Evolutionary conservation across 2,113 vertebrate species (phyloP).

Genomic region (Apeltes quadracus): DNA sequence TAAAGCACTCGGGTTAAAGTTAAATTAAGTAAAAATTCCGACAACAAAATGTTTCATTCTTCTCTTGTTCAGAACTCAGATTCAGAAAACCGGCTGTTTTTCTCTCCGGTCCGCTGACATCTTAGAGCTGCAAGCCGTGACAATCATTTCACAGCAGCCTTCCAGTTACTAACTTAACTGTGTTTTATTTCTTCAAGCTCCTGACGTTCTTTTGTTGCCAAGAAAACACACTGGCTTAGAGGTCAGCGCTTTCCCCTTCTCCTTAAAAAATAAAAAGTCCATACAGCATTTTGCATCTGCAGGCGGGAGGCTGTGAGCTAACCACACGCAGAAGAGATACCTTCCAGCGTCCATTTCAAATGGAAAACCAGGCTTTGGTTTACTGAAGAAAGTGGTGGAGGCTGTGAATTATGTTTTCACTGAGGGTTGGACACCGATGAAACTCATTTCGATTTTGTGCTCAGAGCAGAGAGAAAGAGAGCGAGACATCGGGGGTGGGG

Average conservation of each 20-base stretch:
- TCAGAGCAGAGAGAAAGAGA: conserved; percentile 8
- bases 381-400: conserved; percentile 20
- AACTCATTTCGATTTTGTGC: not conserved
- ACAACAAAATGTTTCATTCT: conserved; percentile 1
- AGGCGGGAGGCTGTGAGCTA: conserved; percentile 11
- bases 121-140: conserved; percentile 1
- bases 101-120: conserved; percentile 13
- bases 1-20: too few species aligned
- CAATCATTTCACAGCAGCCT: conserved; percentile 34
- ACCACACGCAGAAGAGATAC: conserved; percentile 18
- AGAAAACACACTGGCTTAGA: conserved; percentile 19
- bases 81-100: not conserved
- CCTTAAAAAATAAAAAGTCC: not conserved
- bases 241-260: not conserved
- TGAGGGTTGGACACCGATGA: not conserved
- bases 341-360: conserved; percentile 31
- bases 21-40: too few species aligned
- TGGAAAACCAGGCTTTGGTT: conserved; percentile 29
- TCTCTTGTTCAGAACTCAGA: conserved; percentile 2
- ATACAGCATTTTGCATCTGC: conserved; percentile 29
- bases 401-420: conserved; percentile 27
- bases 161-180: conserved; percentile 27
- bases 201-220: conserved; percentile 25
- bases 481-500: not conserved
- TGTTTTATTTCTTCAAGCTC: conserved; percentile 18